Evolutionary conservation across 2,888 invertebrate genomes (phyloP).

Genomic region (Periphyllus acericola): DNA sequence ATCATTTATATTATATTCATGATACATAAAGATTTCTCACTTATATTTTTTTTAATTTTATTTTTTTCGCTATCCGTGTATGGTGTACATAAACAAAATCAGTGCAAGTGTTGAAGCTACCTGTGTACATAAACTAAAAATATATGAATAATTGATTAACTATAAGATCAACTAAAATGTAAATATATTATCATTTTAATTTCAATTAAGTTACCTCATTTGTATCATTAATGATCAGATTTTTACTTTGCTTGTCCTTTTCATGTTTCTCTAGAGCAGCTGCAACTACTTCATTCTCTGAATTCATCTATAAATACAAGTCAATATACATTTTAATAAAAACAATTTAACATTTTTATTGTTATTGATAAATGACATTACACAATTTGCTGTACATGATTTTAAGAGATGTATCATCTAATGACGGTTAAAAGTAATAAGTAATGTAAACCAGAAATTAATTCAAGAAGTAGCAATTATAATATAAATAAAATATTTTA

Average conservation of each 20-base stretch:
- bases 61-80: neutral
- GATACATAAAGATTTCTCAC: neutral
- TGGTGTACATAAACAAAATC: conserved; percentile 16
- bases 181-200: neutral
- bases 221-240: conserved; percentile 31
- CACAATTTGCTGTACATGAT: no score
- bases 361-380: no score
- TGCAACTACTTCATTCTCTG: conserved; percentile 65
- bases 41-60: neutral
- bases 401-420: no score
- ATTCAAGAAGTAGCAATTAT: no score
- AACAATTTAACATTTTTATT: neutral
- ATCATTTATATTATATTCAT: conserved; percentile 8
- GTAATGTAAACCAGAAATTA: no score
- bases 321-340: neutral
- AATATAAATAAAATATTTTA: no score
- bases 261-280: conserved; percentile 65
- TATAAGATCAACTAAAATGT: neutral
- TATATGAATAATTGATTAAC: conserved; percentile 4
- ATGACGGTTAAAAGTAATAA: no score
- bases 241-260: conserved; percentile 64
- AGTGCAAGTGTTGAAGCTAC: conserved; percentile 48
- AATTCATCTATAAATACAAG: conserved; percentile 63
- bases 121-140: conserved; percentile 14
- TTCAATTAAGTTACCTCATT: conserved; percentile 13